Base-by-base conservation (phyloP, 2,888 invertebrate species). In the Cheilosia grossa region DNA sequence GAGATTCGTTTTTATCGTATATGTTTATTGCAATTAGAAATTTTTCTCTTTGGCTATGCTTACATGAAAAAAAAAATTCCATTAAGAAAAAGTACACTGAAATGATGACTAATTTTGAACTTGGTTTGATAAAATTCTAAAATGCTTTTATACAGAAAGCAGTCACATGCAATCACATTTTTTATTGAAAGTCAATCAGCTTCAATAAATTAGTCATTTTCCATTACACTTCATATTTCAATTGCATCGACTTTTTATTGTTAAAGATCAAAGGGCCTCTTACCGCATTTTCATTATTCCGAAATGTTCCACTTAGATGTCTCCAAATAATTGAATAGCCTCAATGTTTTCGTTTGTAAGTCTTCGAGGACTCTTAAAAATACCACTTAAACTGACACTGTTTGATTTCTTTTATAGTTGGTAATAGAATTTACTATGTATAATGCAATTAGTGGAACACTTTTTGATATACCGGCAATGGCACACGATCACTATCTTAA, bases 211-310 rank as follows among this genome's bases (percentile, higher is more conserved):
- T 24, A 27, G 27, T 44, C 42, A 61, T 44, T 44, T 61, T 42
- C 2, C 7, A 40, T 21, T 7, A 15, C 6, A 19, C 13, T 49
- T 10, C 24, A 21, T 51, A 51, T 24, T 15, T 33, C 15, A 24
- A 19, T 9, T 9, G 6, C 17, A 7, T 2, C 13, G 49, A 33
- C 17, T 17, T 51, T 17, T 17, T n/a, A 19, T 30, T 19, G 10
- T 54, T 21, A 30, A 44, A 47, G 33, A 3, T 24, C 15, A 27
- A 17, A 37, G n/a, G 37, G 1, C 3, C 17, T 17, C 67, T 78
- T 83, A 83, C 82, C 82, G 49, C 82, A 79, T 83, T 79, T 83
- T 83, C 82, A 83, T 83, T 79, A 69, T 83, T 79, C 73, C 73
- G 63, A 58, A 49, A 61, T 37, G 33, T 37, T 67, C 24, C 27